These are phyloP conservation scores for Heliconius hewitsoni DNA, from an alignment of 1,140 invertebrate genomes.

Conservation along the genomic window DNA sequence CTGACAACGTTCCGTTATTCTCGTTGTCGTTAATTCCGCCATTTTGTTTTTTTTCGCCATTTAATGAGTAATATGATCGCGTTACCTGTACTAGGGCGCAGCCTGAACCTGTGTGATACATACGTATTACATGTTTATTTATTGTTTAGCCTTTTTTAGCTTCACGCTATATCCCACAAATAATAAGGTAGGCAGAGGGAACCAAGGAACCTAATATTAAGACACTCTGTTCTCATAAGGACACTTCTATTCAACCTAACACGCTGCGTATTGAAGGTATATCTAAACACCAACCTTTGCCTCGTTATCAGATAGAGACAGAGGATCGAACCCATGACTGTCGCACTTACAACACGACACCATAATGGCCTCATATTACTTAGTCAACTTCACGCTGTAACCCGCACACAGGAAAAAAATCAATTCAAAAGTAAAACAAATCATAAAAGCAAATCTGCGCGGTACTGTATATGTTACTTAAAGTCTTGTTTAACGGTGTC, in stretches of 20 bases:
- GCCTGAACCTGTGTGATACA: slow-evolving; percentile 46
- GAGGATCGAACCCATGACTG: too few species aligned
- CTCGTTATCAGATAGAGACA: background rate
- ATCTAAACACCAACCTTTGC: background rate
- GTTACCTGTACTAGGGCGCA: slow-evolving; percentile 77
- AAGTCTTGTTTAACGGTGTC: too few species aligned
- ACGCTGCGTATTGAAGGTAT: background rate
- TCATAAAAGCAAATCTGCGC: too few species aligned
- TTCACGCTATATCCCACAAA: too few species aligned
- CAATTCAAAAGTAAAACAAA: too few species aligned
- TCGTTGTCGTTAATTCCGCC: background rate
- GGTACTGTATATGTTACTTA: too few species aligned
- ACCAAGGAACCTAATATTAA: background rate
- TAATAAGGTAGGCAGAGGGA: background rate
- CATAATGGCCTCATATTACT: too few species aligned
- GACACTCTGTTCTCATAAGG: background rate
- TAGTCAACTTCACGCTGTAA: too few species aligned
- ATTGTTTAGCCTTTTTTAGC: too few species aligned
- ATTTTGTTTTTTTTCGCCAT: background rate
- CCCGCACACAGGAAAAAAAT: too few species aligned
- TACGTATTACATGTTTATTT: too few species aligned
- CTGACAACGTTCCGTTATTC: slow-evolving; percentile 36
- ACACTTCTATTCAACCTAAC: background rate
- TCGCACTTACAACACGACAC: too few species aligned
- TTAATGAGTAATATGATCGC: slow-evolving; percentile 41